Evolutionary conservation across 1,140 invertebrate species (phyloP).

Genomic region (Pseudobourletiella spinata): DNA sequence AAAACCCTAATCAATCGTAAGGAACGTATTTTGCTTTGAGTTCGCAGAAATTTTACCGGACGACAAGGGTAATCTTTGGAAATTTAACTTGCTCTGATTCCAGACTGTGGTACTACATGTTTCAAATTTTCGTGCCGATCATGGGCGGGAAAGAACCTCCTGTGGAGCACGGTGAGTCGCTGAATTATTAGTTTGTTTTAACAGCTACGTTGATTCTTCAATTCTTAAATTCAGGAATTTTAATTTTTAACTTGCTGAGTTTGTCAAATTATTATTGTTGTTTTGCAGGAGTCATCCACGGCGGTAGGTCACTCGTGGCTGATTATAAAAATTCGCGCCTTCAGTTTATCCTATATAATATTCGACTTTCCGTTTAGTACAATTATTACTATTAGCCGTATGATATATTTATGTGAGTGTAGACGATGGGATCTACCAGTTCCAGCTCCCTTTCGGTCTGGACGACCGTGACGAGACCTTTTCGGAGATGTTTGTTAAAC

Average conservation of each 20-base stretch:
- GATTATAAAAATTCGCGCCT: no score
- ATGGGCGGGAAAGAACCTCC: not conserved
- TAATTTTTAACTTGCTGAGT: not conserved
- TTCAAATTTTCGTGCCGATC: not conserved
- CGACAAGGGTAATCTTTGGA: not conserved
- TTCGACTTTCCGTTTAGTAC: no score
- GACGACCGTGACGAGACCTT: not conserved
- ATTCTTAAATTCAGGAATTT: not conserved
- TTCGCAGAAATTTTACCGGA: not conserved
- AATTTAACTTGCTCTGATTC: not conserved
- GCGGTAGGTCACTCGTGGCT: no score
- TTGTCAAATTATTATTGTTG: not conserved
- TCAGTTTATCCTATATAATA: no score
- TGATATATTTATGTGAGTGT: no score
- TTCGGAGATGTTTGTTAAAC: not conserved
- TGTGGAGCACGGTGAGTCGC: not conserved
- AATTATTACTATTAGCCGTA: no score
- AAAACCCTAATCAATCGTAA: not conserved
- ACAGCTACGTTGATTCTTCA: not conserved
- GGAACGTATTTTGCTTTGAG: not conserved
- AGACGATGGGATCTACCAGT: slow-evolving; percentile 8
- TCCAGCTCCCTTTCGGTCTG: slow-evolving; percentile 5
- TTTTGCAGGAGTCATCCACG: not conserved
- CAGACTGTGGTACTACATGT: not conserved
- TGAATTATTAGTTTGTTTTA: not conserved